Evolutionary conservation across 2,888 invertebrate species (phyloP), one percentile per base, ranked within the genome.

Genomic region (Perizoma affinitatum): DNA sequence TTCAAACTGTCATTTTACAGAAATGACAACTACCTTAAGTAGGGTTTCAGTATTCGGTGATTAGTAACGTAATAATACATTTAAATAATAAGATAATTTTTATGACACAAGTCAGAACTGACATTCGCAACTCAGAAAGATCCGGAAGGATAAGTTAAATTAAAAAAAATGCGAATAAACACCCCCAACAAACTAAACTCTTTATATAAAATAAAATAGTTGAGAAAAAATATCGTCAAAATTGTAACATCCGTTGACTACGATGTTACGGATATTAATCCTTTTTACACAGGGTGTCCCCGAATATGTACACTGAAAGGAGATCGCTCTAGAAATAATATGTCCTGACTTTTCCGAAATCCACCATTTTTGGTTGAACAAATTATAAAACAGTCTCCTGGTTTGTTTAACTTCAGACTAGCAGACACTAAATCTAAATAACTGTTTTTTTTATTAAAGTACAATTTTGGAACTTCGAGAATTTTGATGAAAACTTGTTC

Each of bases 91-190:
- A 49, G 7, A 33, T 53, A 10, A 58, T 41, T 42, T 49, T 44
- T 53, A 58, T 58, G 60, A 60, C 60, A 60, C 54, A 54, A 50
- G 54, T 55, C 51, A 55, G 54, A 60, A 54, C 45, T 59, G 59
- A 59, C 54, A 54, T n/a, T 11, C 8, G 45, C 38, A 51, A 8
- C 42, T 58, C 10, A 1, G 7, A 44, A 44, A 5, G 5, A 6
- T 11, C 45, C 4, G 41, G n/a, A 42, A 43, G 43, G 9, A 22
- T 6, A 44, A 6, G 4, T 22, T 5, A 35, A 42, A 52, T 35
- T n/a, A 4, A 22, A 44, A 22, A 22, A 34, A 6, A 34, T 44
- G 11, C 42, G 6, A 34, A 11, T 36, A 6, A 11, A 46, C 44
- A 34, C 41, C 43, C 9, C 5, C 9, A 40, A 46, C 9, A 42